Evolutionary conservation across 2,113 vertebrate genomes (phyloP), one percentile per base, ranked within the genome.

Genomic region (Pristiophorus japonicus): DNA sequence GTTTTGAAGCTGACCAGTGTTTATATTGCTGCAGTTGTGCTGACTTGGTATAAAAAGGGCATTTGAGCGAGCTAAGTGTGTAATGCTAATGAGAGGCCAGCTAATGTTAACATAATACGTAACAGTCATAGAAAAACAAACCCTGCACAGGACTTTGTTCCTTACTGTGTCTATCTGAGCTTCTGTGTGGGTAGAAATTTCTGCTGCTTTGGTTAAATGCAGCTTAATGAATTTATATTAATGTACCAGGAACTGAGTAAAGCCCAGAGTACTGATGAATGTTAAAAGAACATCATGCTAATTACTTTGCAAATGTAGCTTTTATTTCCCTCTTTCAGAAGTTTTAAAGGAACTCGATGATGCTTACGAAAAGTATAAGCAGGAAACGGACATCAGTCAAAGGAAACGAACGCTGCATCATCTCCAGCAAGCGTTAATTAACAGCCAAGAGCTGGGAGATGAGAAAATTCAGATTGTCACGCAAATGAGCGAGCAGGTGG

Each of bases 391-490:
- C 96, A 97, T 97, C 0, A 97, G 97, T 96, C 99, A 99, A 97
- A 98, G 98, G 91, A 99, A 99, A 95, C 98, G 99, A 0, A 97
- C 99, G 95, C 98, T 99, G 97, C 97, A 98, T 96, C 99, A 99
- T 97, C 98, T 99, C 81, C 99, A 99, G 97, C 97, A 98, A 20
- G 99, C 99, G 0, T 97, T 99, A 95, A 99, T 99, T 97, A 97
- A 98, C 97, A 99, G 98, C 96, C 99, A 99, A 96, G 99, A 99
- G 96, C 97, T 99, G 47, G 99, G 99, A 18, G 99, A 99, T 62
- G 99, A 99, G 97, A 99, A 99, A 96, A 99, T 99, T 96, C 98
- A 99, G 8, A 98, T 99, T 95, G 99, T 99, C 85, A 99, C 99
- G 45, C 99, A 99, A 96, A 99, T 99, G 98, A 98, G 98, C 0